Conservation (phyloP, 2,888 invertebrate genomes). For the Aelia acuminata region DNA sequence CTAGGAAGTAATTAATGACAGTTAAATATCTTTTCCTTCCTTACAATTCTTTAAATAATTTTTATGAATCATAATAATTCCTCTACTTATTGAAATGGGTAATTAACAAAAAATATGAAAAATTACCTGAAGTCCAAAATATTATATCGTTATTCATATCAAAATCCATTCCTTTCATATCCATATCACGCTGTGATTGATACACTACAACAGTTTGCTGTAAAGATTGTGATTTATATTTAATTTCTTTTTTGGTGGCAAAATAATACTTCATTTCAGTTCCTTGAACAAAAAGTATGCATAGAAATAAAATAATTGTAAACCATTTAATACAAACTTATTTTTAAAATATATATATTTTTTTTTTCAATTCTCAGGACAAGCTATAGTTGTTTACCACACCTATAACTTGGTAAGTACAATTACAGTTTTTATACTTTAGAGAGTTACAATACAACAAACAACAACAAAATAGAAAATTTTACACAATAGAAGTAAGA, state of each 20-base stretch:
- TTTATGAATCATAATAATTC: neutral
- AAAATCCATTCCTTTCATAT: conserved; percentile 72
- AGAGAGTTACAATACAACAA: too few relatives aligned
- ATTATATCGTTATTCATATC: conserved; percentile 70
- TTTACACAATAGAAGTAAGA: neutral
- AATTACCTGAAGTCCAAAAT: conserved; percentile 71
- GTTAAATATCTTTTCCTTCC: neutral
- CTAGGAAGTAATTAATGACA: neutral
- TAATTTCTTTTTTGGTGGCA: conserved; percentile 68
- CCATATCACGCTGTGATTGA: conserved; percentile 66
- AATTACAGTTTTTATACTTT: too few relatives aligned
- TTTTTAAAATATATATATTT: too few relatives aligned
- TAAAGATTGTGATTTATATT: conserved; percentile 67
- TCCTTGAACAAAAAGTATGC: conserved; percentile 66
- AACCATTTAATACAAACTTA: neutral
- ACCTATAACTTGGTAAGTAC: too few relatives aligned
- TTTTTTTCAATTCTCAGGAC: neutral
- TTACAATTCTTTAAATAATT: neutral
- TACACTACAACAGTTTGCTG: conserved; percentile 67
- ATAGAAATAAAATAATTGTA: neutral
- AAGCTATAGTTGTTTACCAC: too few relatives aligned
- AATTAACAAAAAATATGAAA: neutral
- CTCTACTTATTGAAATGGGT: neutral
- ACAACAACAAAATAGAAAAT: too few relatives aligned
- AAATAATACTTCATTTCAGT: conserved; percentile 68